Evolutionary conservation across 2,113 vertebrate genomes (phyloP).

Genomic region (Australoheros scitulus): DNA sequence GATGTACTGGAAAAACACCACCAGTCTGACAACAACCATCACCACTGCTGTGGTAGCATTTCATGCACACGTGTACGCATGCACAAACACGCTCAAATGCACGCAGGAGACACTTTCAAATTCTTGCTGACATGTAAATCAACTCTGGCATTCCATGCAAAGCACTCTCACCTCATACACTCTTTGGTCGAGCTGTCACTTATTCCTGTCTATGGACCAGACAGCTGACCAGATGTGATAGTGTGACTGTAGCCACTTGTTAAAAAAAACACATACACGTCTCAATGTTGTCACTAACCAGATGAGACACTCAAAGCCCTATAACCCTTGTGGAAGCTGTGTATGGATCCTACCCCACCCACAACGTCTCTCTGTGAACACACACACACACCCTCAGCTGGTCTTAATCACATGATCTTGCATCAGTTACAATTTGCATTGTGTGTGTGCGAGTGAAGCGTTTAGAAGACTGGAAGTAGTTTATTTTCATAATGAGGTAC

Average conservation of each 20-base stretch:
- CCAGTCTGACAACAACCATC: slow-evolving; percentile 36
- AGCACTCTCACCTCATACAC: slow-evolving; percentile 26
- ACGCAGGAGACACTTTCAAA: slow-evolving; percentile 20
- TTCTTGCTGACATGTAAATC: slow-evolving; percentile 48
- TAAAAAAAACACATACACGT: no score
- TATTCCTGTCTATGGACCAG: background rate
- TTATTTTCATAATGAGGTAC: background rate
- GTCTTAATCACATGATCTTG: slow-evolving; percentile 61
- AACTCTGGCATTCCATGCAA: slow-evolving; percentile 46
- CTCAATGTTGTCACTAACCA: slow-evolving; percentile 11
- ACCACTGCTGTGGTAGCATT: background rate
- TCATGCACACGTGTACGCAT: background rate
- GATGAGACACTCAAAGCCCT: slow-evolving; percentile 24
- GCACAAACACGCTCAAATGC: slow-evolving; percentile 1
- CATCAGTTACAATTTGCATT: slow-evolving; percentile 29
- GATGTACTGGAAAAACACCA: slow-evolving; percentile 58
- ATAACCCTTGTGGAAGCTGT: background rate
- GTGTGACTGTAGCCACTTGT: no score
- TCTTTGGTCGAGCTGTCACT: background rate
- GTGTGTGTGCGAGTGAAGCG: slow-evolving; percentile 5
- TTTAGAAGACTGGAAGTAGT: background rate
- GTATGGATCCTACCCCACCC: slow-evolving; percentile 11
- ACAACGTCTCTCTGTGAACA: background rate
- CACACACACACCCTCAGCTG: slow-evolving; percentile 38
- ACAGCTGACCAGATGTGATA: background rate